phyloP scores from a whole-genome alignment of 2,797 vertebrate species.

The Peromyscus nudipes region DNA sequence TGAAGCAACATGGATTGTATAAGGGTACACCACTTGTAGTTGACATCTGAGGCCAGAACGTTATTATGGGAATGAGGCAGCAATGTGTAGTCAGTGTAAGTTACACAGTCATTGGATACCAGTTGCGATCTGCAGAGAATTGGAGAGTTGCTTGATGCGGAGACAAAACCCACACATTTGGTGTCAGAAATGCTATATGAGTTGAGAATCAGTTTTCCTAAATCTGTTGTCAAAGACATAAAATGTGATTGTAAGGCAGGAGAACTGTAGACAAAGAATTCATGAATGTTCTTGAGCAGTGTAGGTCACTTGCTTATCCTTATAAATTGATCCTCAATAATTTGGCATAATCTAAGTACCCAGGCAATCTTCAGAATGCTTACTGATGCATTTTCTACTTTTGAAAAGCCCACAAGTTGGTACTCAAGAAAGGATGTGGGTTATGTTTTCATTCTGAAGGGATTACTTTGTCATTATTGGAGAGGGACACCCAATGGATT shows the following conservation, averaged over 20 bases:
- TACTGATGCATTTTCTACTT: slow-evolving; percentile 24
- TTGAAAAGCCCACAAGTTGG: slow-evolving; percentile 19
- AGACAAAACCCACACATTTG: background rate
- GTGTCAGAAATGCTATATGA: background rate
- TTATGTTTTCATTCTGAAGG: background rate
- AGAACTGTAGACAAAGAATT: slow-evolving; percentile 4
- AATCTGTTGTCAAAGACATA: background rate
- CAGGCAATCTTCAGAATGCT: background rate
- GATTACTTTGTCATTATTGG: background rate
- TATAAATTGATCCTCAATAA: background rate
- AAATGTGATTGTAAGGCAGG: slow-evolving; percentile 11
- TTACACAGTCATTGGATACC: background rate
- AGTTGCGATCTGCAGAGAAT: background rate
- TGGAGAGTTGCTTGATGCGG: background rate
- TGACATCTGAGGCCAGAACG: background rate
- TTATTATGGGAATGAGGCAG: background rate
- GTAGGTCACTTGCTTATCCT: background rate
- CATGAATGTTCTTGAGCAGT: slow-evolving; percentile 31
- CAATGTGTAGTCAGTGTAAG: background rate
- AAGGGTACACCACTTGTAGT: background rate
- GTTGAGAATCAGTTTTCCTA: background rate
- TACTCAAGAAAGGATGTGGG: background rate
- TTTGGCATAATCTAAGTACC: background rate
- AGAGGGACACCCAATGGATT: background rate
- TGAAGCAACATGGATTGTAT: background rate